phyloP scores from a whole-genome alignment of 2,113 vertebrate genomes.

The Emberiza fucata region DNA sequence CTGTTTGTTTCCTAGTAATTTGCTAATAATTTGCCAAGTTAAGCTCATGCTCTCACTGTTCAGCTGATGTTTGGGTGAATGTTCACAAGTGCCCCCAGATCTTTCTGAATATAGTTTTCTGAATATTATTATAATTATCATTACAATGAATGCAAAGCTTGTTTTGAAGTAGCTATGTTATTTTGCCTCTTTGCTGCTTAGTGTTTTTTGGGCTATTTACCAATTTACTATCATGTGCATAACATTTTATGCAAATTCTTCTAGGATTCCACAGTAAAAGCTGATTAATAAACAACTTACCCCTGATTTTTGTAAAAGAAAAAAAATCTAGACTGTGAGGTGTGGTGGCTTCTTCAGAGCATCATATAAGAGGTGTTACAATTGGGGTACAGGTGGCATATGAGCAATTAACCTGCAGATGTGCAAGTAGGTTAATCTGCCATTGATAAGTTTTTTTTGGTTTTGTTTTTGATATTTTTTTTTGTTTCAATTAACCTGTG shows the following conservation, averaged over 20 bases:
- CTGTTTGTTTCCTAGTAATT: neutral
- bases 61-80: neutral
- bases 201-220: neutral
- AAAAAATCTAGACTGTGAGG: neutral
- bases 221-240: neutral
- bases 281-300: neutral
- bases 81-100: neutral
- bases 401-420: neutral
- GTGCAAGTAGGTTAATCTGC: neutral
- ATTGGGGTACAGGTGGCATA: fast-evolving
- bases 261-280: neutral
- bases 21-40: neutral
- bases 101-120: neutral
- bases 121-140: neutral
- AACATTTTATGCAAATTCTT: neutral
- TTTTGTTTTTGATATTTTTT: neutral
- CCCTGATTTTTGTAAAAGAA: neutral
- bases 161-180: neutral
- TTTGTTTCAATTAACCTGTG: neutral
- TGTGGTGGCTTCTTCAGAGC: neutral
- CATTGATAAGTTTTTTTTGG: neutral
- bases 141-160: neutral
- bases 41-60: neutral
- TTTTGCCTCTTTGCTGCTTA: neutral
- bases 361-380: neutral